Percentiles rank a stretch among this genome's conserved stretches.
phyloP scores from a whole-genome alignment of 2,797 vertebrate species.

The Phoeniculus purpureus region DNA sequence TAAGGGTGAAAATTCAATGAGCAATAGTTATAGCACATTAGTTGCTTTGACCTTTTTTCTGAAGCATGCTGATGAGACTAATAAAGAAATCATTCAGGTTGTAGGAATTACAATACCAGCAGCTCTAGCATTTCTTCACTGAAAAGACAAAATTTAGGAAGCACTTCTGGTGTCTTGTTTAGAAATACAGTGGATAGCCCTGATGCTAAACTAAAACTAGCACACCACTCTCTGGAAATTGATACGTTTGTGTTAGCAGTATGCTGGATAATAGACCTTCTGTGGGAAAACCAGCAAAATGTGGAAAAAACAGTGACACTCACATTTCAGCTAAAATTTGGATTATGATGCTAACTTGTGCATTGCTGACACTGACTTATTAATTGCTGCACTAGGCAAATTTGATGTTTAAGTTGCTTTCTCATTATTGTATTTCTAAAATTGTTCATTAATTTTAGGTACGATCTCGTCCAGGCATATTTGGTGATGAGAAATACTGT shows the following conservation, averaged over 20 bases:
- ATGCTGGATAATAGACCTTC: background rate
- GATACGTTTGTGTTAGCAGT: background rate
- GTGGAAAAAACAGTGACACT: too few species aligned
- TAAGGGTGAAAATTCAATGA: background rate
- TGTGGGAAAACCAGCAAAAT: background rate
- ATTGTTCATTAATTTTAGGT: constrained; percentile 79
- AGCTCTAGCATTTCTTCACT: background rate
- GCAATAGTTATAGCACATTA: background rate
- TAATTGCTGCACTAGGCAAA: background rate
- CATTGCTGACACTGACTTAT: background rate
- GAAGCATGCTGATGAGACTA: background rate
- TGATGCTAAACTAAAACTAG: background rate
- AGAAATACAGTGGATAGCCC: background rate
- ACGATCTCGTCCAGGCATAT: constrained; percentile 84
- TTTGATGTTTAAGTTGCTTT: background rate
- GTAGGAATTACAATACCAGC: background rate
- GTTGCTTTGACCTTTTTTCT: background rate
- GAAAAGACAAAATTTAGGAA: background rate
- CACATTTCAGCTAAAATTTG: background rate
- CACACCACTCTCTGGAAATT: background rate
- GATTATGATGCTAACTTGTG: background rate
- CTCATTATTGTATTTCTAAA: background rate
- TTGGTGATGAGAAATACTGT: constrained; percentile 76
- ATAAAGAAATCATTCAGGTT: background rate
- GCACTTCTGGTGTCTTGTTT: background rate